Conservation (phyloP, 1,140 invertebrate genomes). For the Anastrepha ludens region DNA sequence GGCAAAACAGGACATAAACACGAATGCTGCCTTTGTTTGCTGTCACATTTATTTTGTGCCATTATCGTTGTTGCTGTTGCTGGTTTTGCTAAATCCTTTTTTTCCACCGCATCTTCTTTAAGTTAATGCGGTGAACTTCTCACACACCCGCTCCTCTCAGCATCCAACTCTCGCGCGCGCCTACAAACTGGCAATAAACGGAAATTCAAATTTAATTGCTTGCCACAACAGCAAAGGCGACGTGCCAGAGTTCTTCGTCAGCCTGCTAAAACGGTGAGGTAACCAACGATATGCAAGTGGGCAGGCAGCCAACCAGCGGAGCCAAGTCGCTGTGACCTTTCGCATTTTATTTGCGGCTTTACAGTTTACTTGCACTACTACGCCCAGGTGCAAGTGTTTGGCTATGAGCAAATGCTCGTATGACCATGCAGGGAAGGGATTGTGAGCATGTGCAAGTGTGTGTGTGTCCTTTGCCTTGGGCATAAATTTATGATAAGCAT, state of each 20-base stretch:
- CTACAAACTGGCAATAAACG: background rate
- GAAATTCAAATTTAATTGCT: constrained; percentile 40
- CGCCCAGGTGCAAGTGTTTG: background rate
- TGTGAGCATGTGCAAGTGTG: background rate
- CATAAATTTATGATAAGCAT: constrained; percentile 47
- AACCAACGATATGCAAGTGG: no score
- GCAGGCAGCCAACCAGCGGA: background rate
- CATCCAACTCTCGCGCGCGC: background rate
- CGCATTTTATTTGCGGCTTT: background rate
- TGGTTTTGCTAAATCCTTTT: background rate
- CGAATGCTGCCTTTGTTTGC: constrained; percentile 20
- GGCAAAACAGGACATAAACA: constrained; percentile 46
- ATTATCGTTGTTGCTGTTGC: background rate
- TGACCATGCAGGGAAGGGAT: background rate
- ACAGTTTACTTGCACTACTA: background rate
- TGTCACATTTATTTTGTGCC: constrained; percentile 14
- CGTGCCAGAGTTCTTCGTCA: no score
- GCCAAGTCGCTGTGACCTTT: constrained; percentile 22
- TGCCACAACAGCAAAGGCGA: background rate
- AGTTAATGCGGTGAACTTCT: background rate
- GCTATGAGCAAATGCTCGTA: background rate
- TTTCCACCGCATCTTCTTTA: background rate
- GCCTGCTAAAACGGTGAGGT: no score
- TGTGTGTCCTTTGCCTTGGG: background rate
- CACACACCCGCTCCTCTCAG: background rate